Base-by-base conservation (phyloP, 2,113 vertebrate species). In the Takifugu flavidus region DNA sequence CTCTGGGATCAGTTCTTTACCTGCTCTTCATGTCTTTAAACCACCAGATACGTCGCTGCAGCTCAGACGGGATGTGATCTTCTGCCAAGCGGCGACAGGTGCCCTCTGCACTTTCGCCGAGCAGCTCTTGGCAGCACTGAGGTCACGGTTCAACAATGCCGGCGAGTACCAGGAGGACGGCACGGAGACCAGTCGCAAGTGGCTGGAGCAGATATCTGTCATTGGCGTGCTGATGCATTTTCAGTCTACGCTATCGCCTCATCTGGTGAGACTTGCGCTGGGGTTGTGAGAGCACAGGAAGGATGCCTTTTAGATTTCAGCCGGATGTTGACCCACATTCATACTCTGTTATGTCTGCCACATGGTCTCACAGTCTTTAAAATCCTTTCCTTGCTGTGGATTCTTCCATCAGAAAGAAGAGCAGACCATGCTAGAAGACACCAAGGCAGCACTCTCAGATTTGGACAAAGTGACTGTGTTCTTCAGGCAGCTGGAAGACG, bases 141-240 rank as follows among this genome's bases (percentile, higher is more conserved):
- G 93, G 72, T 92, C 89, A 31, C 91, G 95, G 25, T 98, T 94
- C 87, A 99, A 98, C 89, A 98, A 98, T 71, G 94, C 93, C 0
- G 96, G 96, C 55, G 97, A 99, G 55, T 98, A 98, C 0, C 95
- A 98, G 62, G 96, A 98, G 56, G 95, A 93, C 80, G 89, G 95
- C 90, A 93, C 94, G 34, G 97, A 99, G 0, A 96, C 95, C 86
- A 99, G 97, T 89, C 93, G 91, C 79, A 98, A 98, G 81, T 99
- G 97, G 97, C 88, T 99, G 79, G 96, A 99, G 80, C 96, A 99
- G 80, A 94, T 96, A 61, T 91, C 95, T 0, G 92, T 87, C 80
- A 97, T 96, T 0, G 96, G 96, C 0, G 92, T 93, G 74, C 84
- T 99, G 27, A 85, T 99, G 47, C 93, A 95, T 89, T 99, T 94